phyloP scores from a whole-genome alignment of 2,888 invertebrate genomes.

The Lithophane semibrunnea region DNA sequence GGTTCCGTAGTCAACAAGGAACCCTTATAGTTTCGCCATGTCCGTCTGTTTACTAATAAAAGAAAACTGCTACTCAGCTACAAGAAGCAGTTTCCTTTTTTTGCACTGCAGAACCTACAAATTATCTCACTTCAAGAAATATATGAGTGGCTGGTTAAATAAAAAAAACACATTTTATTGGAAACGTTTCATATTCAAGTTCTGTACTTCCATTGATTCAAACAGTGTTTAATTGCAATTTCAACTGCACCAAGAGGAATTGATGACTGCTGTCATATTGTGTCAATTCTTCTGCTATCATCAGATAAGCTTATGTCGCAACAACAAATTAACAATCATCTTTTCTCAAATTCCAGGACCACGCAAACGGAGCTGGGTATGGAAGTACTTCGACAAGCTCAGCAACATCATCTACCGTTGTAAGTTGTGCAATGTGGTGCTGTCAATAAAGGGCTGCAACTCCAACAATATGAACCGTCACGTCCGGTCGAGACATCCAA shows the following conservation, averaged over 20 bases:
- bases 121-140: neutral
- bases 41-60: neutral
- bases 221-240: too few species aligned
- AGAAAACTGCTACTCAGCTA: neutral
- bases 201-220: neutral
- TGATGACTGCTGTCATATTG: neutral
- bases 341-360: constrained; percentile 73
- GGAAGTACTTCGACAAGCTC: constrained; percentile 86
- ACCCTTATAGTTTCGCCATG: too few species aligned
- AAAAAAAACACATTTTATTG: neutral
- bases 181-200: neutral
- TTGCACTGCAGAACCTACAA: neutral
- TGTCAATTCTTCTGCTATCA: neutral
- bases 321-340: neutral
- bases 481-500: constrained; percentile 81
- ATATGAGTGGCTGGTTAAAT: neutral
- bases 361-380: constrained; percentile 87
- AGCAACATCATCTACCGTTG: constrained; percentile 85
- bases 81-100: neutral
- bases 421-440: constrained; percentile 82
- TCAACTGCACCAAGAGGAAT: neutral
- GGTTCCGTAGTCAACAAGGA: too few species aligned
- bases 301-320: neutral
- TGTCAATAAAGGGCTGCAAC: constrained; percentile 87
- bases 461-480: constrained; percentile 88